Evolutionary conservation across 2,113 vertebrate genomes (phyloP), one percentile per base, ranked within the genome.

Genomic region (Ardeotis arabs): DNA sequence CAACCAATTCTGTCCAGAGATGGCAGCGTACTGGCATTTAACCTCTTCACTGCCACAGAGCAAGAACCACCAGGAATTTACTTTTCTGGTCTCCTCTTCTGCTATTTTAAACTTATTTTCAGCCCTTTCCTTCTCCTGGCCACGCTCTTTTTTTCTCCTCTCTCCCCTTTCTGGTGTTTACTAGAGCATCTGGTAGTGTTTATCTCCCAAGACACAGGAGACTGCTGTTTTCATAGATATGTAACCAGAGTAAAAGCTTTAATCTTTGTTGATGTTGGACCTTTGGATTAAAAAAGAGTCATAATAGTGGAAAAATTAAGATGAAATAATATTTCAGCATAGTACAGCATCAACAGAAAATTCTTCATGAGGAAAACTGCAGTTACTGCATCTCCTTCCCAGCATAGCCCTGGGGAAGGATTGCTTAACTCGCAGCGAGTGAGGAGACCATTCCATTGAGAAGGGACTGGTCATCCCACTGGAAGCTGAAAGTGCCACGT

Each of bases 171-270:
- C 67, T 81, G 76, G 10, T 95, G 92, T 95, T 95, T 96, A 93
- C 89, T 72, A 33, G 62, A 95, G 94, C 92, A 96, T 92, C 96
- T 97, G 95, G 90, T 75, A 93, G 70, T 73, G 87, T 96, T 96
- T 95, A 93, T 96, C 74, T 95, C 87, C 67, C 91, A 89, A 87
- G 78, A 73, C 96, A 75, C 85, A 84, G 83, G 81, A 91, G 89
- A 87, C 87, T 87, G 80, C 76, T 96, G 89, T 92, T 94, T 96
- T 96, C 88, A 52, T 64, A 89, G 96, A 96, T 93, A 92, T 84
- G 90, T 92, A 96, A 96, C 92, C 62, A 62, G 80, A 85, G 62
- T 58, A 81, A 87, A 93, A 93, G 66, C 91, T 94, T 96, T 95
- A 78, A 95, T 95, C 86, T 92, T 95, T 92, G 94, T 92, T 96